Conservation (phyloP, 1,140 invertebrate genomes). For the Nasonia giraulti region DNA sequence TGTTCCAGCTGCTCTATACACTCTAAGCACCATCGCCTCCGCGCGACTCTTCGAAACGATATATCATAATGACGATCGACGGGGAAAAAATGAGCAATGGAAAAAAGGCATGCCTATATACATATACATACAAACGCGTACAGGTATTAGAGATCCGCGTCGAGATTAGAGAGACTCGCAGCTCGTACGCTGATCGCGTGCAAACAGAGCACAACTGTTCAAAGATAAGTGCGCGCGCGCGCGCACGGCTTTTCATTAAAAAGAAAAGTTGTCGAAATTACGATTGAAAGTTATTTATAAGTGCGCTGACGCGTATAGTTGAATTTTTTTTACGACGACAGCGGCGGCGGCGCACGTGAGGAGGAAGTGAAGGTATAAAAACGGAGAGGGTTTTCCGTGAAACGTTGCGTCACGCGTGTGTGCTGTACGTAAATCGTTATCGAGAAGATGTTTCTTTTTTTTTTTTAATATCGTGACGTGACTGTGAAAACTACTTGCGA, state of each 20-base stretch:
- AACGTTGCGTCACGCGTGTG: no score
- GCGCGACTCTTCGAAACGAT: not conserved
- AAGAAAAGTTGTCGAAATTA: not conserved
- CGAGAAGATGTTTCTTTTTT: no score
- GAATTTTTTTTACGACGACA: no score
- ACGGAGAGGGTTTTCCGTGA: no score
- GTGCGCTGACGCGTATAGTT: not conserved
- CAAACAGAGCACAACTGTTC: constrained; percentile 13
- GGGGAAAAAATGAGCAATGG: not conserved
- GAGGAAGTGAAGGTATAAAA: no score
- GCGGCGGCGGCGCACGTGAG: no score
- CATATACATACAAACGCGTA: no score
- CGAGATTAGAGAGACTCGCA: constrained; percentile 5
- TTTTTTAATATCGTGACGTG: no score
- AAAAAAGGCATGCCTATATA: not conserved
- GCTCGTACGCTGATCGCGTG: not conserved
- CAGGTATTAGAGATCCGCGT: not conserved
- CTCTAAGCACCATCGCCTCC: not conserved
- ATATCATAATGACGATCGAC: not conserved
- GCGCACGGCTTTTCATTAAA: not conserved
- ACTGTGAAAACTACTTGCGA: no score
- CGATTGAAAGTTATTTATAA: not conserved
- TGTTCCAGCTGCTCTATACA: not conserved
- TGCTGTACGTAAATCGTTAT: no score
- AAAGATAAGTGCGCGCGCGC: not conserved